A percentile compares a stretch with the other conserved stretches of the same genome.
phyloP scores from a whole-genome alignment of 1,140 invertebrate genomes.

The Oreohelix idahoensis region DNA sequence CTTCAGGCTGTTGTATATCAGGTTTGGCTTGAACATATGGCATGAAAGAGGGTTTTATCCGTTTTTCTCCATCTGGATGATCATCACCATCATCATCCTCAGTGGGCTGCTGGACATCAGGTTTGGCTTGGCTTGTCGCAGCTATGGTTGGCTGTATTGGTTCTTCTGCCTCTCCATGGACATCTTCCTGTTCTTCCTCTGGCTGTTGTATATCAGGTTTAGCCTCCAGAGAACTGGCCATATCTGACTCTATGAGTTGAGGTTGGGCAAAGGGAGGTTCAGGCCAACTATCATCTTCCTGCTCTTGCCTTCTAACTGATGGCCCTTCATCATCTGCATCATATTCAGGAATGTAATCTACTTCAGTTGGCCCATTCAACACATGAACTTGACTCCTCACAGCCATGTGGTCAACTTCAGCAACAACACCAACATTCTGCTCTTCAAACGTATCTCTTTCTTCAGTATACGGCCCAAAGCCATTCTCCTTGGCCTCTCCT shows the following conservation, averaged over 20 bases:
- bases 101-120: neutral
- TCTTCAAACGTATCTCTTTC: neutral
- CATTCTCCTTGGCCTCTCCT: slow-evolving; percentile 33
- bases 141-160: slow-evolving; percentile 3
- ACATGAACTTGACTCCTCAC: neutral
- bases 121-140: neutral
- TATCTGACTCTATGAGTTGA: neutral
- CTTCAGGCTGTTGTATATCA: slow-evolving; percentile 32
- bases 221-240: slow-evolving; percentile 4
- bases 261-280: neutral
- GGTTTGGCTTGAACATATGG: slow-evolving; percentile 5
- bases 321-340: slow-evolving; percentile 27
- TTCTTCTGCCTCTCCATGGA: neutral
- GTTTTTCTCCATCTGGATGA: neutral
- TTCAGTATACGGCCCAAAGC: neutral
- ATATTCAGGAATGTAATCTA: slow-evolving; percentile 74
- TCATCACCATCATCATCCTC: slow-evolving; percentile 19
- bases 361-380: slow-evolving; percentile 77
- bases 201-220: slow-evolving; percentile 35
- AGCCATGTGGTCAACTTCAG: neutral
- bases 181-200: slow-evolving; percentile 15
- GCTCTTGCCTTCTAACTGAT: neutral
- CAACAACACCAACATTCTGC: neutral
- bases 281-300: neutral
- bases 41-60: neutral